Evolutionary conservation across 1,140 invertebrate genomes (phyloP).

Genomic region (Saccostrea cuccullata): DNA sequence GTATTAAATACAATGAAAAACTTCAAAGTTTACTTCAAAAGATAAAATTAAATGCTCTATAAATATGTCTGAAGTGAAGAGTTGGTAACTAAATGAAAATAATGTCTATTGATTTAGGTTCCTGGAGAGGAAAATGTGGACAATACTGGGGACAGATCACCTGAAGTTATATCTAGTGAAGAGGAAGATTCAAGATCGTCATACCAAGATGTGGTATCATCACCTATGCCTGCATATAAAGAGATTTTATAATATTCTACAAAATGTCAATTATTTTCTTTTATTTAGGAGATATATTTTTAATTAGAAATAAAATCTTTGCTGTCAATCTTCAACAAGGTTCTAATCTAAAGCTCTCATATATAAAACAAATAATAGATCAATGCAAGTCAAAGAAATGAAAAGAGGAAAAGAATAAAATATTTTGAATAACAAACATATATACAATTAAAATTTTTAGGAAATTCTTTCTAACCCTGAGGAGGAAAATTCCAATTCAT

Average conservation of each 20-base stretch:
- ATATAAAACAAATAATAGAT: too few species aligned
- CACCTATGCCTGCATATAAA: too few species aligned
- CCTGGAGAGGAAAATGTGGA: background rate
- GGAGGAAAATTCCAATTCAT: constrained; percentile 3
- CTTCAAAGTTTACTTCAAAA: too few species aligned
- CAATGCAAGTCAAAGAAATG: background rate
- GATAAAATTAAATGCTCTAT: too few species aligned
- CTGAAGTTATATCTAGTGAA: constrained; percentile 14
- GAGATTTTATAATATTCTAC: too few species aligned
- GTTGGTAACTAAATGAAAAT: too few species aligned
- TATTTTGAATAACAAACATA: background rate
- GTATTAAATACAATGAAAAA: too few species aligned
- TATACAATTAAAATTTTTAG: background rate
- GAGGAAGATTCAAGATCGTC: constrained; percentile 11
- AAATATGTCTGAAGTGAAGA: too few species aligned
- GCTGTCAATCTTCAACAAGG: background rate
- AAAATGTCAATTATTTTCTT: too few species aligned
- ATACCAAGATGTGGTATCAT: constrained; percentile 3
- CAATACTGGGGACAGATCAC: background rate
- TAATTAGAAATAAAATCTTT: background rate
- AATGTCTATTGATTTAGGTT: background rate
- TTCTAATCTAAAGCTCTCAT: background rate
- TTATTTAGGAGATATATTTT: too few species aligned
- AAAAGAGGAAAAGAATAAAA: background rate
- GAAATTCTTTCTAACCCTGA: background rate